Evolutionary conservation across 2,888 invertebrate genomes (phyloP), one percentile per base, ranked within the genome.

Genomic region (Ernsta delagoae): DNA sequence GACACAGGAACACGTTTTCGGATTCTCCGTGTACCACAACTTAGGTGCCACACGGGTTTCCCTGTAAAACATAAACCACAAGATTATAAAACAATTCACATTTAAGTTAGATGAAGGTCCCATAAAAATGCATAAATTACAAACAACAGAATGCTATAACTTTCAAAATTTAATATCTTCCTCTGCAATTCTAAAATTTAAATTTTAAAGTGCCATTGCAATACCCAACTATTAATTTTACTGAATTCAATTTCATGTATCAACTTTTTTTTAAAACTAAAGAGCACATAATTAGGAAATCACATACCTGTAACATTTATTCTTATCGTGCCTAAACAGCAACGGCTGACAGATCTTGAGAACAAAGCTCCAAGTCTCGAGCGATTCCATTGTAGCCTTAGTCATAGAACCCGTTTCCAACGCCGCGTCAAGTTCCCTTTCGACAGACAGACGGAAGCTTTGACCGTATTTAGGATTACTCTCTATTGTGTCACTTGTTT

Each of bases 331-430:
- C 65, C 92, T 82, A 72, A 93, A 93, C 65, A 93, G 73, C 70
- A 93, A 72, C 0, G 93, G 93, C 73, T 93, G 92, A 62, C 93
- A 93, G 0, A 92, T 89, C 78, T 93, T 92, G 50, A 92, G 70
- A 0, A 93, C 89, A 73, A 92, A 92, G 63, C 86, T 90, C 92
- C 93, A 93, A 0, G 87, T 89, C 53, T 93, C 92, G 65, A 93
- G 73, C 0, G 92, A 92, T 56, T 89, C 86, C 0, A 86, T 80
- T 0, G 88, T 92, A 0, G 85, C 79, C 70, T 83, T 88, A 0
- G 88, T 75, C 79, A 92, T 83, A 5, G 12, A 6, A 39, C 82
- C 81, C 4, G 63, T 72, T n/a, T 79, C 81, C 11, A 82, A 34
- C 0, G 75, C 70, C 3, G 75, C 79, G 4, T 82, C 82, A 7